Evolutionary conservation across 2,113 vertebrate species (phyloP).

Genomic region (Thoracochromis brauschi): DNA sequence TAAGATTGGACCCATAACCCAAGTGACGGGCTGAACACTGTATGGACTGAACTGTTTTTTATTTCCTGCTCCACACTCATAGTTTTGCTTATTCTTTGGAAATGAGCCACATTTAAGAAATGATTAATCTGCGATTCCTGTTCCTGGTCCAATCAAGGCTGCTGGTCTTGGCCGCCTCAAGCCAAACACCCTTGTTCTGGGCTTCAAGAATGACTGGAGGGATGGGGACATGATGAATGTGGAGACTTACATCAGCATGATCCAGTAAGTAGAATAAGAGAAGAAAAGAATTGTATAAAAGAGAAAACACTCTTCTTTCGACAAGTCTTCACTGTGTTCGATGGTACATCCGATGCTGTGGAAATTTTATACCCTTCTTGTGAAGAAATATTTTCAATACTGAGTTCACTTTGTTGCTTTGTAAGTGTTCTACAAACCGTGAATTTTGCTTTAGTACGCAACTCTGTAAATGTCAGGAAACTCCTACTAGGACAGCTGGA

Average conservation of each 20-base stretch:
- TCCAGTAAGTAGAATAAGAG: slow-evolving; percentile 81
- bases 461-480: neutral
- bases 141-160: slow-evolving; percentile 70
- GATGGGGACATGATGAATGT: slow-evolving; percentile 90
- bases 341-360: neutral
- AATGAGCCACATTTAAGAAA: neutral
- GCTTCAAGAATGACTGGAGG: slow-evolving; percentile 95
- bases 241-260: slow-evolving; percentile 91
- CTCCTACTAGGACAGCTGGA: neutral
- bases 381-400: neutral
- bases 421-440: neutral
- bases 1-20: neutral
- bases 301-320: neutral
- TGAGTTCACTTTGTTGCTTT: neutral
- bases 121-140: neutral
- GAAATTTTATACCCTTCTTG: neutral
- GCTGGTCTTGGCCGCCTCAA: slow-evolving; percentile 90
- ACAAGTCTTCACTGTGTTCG: neutral
- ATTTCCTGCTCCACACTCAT: neutral
- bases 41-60: neutral
- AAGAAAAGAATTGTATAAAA: neutral
- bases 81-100: neutral
- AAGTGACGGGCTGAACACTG: neutral
- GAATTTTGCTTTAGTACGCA: neutral
- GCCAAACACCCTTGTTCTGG: slow-evolving; percentile 92